Conservation (phyloP, 2,113 vertebrate species). For the Heterotis niloticus region DNA sequence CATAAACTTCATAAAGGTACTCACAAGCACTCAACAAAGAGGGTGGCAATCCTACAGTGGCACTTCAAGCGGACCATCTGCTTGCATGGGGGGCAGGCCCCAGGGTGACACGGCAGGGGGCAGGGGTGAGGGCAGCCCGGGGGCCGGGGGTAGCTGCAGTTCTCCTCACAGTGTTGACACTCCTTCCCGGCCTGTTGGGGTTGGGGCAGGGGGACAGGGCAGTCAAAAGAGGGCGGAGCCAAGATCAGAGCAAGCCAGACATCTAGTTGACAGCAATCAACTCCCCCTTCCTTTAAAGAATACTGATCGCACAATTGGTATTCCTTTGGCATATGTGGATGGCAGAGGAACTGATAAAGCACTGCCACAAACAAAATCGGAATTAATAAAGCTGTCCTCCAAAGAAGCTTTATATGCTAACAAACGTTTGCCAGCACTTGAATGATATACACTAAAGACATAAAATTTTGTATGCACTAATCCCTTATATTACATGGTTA, state of each 20-base stretch:
- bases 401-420: too few relatives aligned
- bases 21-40: constrained; percentile 80
- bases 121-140: constrained; percentile 75
- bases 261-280: neutral
- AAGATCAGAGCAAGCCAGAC: neutral
- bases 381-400: too few relatives aligned
- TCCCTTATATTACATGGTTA: too few relatives aligned
- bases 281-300: neutral
- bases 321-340: neutral
- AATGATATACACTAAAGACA: too few relatives aligned
- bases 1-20: constrained; percentile 32
- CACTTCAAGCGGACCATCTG: constrained; percentile 81
- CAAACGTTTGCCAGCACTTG: too few relatives aligned
- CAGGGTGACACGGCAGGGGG: constrained; percentile 71
- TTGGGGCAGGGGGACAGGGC: neutral
- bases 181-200: constrained; percentile 66
- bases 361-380: neutral
- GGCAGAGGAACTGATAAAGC: neutral
- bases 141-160: constrained; percentile 67
- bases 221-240: neutral
- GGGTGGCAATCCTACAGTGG: constrained; percentile 74
- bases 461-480: too few relatives aligned
- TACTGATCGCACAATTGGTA: neutral
- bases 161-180: constrained; percentile 75
- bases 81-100: constrained; percentile 68